Evolutionary conservation across 2,888 invertebrate genomes (phyloP).

Genomic region (Leptogaster cylindrica): DNA sequence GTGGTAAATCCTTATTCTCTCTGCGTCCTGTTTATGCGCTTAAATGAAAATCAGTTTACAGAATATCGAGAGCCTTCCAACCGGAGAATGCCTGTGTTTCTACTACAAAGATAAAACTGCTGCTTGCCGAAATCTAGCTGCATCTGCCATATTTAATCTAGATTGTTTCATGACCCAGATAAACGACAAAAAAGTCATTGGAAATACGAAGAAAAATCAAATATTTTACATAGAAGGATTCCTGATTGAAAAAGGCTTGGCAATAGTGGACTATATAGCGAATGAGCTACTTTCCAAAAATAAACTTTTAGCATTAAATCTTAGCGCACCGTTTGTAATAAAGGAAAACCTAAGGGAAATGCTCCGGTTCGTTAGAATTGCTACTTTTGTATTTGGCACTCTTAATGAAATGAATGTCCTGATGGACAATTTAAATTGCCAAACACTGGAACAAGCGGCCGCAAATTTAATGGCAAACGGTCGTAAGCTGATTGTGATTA

Average conservation of each 20-base stretch:
- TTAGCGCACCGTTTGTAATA: constrained; percentile 66
- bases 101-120: constrained; percentile 62
- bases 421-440: constrained; percentile 53
- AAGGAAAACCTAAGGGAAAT: constrained; percentile 59
- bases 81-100: constrained; percentile 65
- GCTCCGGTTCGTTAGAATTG: constrained; percentile 60
- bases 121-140: constrained; percentile 66
- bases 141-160: constrained; percentile 62
- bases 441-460: constrained; percentile 49
- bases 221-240: constrained; percentile 67
- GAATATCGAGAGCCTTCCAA: constrained; percentile 57
- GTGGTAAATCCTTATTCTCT: background rate
- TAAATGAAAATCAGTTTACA: constrained; percentile 57
- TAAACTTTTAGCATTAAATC: constrained; percentile 64
- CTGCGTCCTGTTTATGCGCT: too few relatives aligned
- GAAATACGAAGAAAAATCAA: constrained; percentile 54
- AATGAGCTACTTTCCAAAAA: constrained; percentile 58
- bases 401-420: constrained; percentile 64
- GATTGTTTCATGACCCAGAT: constrained; percentile 49
- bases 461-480: constrained; percentile 46
- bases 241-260: constrained; percentile 64
- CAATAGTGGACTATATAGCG: constrained; percentile 62
- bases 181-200: constrained; percentile 50
- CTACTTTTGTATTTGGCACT: constrained; percentile 67
- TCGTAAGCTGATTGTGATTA: constrained; percentile 67